Conservation (phyloP, 2,113 vertebrate species). For the Rissa tridactyla region DNA sequence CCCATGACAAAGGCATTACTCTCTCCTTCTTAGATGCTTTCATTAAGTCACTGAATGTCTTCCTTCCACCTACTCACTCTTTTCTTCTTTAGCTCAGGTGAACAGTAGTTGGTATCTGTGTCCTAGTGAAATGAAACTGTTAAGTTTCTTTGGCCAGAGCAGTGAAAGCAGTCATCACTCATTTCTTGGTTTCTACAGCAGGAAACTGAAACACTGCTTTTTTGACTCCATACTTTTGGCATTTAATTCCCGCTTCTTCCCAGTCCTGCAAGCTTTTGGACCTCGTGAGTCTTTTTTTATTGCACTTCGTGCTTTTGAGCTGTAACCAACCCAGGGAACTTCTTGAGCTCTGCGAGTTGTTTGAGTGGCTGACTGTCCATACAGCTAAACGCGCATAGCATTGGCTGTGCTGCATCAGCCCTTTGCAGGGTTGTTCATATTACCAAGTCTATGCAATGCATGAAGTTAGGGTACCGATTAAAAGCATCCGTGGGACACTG, state of each 20-base stretch:
- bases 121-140: background rate
- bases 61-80: background rate
- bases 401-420: background rate
- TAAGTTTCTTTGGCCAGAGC: background rate
- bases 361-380: background rate
- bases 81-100: background rate
- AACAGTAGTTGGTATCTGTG: background rate
- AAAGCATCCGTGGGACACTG: background rate
- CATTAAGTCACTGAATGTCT: background rate
- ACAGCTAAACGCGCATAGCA: background rate
- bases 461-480: background rate
- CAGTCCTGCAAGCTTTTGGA: background rate
- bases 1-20: background rate
- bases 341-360: background rate
- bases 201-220: background rate
- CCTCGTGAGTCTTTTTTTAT: background rate
- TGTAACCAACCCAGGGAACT: background rate
- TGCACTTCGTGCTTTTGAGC: background rate
- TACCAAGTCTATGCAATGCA: fast-evolving
- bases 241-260: background rate
- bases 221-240: background rate
- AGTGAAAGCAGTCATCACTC: background rate
- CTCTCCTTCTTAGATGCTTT: background rate
- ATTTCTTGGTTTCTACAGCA: background rate
- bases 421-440: background rate